These are phyloP conservation scores for Chrysomela aeneicollis DNA, from an alignment of 2,888 invertebrate species.

Conservation along the genomic window DNA sequence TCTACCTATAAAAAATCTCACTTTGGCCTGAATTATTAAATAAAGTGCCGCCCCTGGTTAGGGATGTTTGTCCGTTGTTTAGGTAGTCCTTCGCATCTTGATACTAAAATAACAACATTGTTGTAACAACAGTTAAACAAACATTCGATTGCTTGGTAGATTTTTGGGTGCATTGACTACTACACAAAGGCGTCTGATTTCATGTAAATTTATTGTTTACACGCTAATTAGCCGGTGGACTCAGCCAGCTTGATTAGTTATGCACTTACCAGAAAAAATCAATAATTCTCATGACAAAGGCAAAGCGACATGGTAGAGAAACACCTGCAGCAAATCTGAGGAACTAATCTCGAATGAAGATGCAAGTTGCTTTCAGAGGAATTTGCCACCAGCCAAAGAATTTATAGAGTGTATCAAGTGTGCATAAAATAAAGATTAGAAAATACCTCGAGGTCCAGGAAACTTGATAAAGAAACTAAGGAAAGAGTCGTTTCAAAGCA, in stretches of 20 bases:
- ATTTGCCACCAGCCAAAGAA: background rate
- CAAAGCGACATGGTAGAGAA: background rate
- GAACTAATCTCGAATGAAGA: background rate
- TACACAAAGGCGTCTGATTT: constrained; percentile 14
- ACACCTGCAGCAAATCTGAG: background rate
- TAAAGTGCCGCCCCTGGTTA: no score
- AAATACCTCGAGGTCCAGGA: no score
- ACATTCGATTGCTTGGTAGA: background rate
- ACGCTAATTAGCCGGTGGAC: constrained; percentile 9
- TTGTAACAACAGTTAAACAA: background rate
- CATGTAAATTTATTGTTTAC: constrained; percentile 9
- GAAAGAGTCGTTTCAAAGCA: no score
- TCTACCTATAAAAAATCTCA: no score
- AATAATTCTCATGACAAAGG: background rate
- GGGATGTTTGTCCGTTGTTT: no score
- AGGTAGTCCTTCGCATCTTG: background rate
- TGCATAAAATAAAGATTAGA: no score
- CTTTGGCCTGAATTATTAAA: no score
- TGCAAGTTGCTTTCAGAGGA: background rate
- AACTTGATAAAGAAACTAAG: no score
- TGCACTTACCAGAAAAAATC: background rate
- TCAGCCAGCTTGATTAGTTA: background rate
- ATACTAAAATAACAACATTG: background rate
- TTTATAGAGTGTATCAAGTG: background rate
- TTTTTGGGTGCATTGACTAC: background rate